Evolutionary conservation across 2,113 vertebrate species (phyloP).

Genomic region (Hyperopisus bebe): DNA sequence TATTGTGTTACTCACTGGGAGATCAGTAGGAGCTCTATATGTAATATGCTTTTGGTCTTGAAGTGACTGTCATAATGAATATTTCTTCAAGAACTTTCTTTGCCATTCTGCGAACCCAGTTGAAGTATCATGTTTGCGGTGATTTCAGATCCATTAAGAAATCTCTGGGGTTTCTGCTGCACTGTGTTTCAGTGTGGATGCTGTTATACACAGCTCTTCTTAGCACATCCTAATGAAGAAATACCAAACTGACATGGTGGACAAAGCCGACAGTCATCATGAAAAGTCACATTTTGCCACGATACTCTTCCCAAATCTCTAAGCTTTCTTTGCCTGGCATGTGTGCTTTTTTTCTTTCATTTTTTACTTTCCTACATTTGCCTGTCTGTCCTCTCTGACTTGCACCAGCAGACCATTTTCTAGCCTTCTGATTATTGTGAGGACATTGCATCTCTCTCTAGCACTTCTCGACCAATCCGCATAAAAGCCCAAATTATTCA

Average conservation of each 20-base stretch:
- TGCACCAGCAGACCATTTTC: neutral
- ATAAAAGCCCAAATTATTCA: conserved; percentile 2
- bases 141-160: neutral
- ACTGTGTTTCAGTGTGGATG: neutral
- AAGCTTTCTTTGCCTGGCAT: neutral
- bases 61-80: neutral
- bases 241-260: neutral
- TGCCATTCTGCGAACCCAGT: neutral
- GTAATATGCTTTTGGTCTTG: neutral
- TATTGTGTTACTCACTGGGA: neutral
- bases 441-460: neutral
- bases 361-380: neutral
- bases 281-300: neutral
- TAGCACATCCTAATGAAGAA: neutral
- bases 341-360: neutral
- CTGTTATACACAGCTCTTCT: neutral
- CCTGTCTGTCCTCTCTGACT: neutral
- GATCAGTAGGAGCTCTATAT: neutral
- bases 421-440: neutral
- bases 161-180: neutral
- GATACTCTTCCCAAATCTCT: neutral
- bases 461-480: neutral
- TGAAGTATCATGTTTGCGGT: neutral
- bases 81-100: neutral
- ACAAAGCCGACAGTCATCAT: neutral